Evolutionary conservation across 2,113 vertebrate species (phyloP), one percentile per base, ranked within the genome.

Genomic region (Nycticryphes semicollaris): DNA sequence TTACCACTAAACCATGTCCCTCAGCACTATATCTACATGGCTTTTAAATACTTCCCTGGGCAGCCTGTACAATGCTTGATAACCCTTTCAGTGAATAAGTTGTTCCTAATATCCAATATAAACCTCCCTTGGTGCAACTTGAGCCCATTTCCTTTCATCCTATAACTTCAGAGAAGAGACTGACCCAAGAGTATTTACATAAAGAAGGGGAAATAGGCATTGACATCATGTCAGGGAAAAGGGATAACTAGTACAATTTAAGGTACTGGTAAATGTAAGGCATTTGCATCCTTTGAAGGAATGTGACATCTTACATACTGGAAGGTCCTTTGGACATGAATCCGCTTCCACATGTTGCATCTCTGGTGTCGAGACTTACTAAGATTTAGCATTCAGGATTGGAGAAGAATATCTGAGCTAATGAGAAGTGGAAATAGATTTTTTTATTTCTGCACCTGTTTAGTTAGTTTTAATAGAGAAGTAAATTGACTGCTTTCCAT

Each of bases 401-500:
- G 62, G 59, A 84, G 69, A 56, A 85, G 27, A 84, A 16, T 59
- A 39, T 60, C 33, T 77, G 50, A 92, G 14, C n/a, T 94, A 78
- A 75, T 72, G 56, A 60, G 83, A 83, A 85, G 25, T 75, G 43
- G 75, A 59, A 19, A 18, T 31, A 9, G 35, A 27, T 19, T 31
- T 28, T 68, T 69, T 50, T 21, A 72, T 72, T 96, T 88, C 59
- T 89, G 63, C 79, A 88, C 86, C 94, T 96, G 86, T 59, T 88
- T 76, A 86, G 78, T 47, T 90, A 62, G 47, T 92, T 81, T 81
- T 54, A 93, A 59, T 88, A 85, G 53, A 76, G 53, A 60, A 92
- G 27, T 60, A 90, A 83, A 92, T 73, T 68, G 79, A 83, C 75
- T 92, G 67, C 83, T 90, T 96, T 92, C 82, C 53, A 48, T 92